Evolutionary conservation across 2,797 vertebrate genomes (phyloP).

Genomic region (Austrolebias charrua): DNA sequence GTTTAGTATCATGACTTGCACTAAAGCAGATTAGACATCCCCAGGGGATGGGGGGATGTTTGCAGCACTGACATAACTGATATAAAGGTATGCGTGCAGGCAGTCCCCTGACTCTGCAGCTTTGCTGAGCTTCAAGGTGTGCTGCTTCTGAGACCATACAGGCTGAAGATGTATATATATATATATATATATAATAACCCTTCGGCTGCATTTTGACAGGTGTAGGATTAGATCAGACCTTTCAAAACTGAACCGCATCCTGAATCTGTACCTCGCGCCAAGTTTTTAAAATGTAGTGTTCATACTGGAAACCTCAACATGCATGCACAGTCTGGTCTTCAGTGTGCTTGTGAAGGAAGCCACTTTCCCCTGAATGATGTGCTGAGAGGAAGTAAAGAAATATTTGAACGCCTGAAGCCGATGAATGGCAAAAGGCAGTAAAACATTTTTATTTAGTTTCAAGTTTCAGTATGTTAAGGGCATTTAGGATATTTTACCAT

Average conservation of each 20-base stretch:
- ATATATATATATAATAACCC: background rate
- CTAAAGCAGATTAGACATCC: background rate
- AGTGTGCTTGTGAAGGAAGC: too few relatives aligned
- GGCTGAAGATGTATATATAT: background rate
- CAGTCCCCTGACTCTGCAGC: background rate
- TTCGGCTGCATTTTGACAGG: background rate
- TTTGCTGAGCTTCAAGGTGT: background rate
- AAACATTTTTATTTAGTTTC: background rate
- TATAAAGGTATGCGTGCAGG: background rate
- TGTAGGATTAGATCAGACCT: background rate
- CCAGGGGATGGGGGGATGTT: background rate
- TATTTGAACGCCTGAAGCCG: too few relatives aligned
- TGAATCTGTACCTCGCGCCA: background rate
- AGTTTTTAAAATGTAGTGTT: background rate
- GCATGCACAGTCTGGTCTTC: background rate
- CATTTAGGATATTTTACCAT: too few relatives aligned
- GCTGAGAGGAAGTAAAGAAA: too few relatives aligned
- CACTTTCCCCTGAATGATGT: too few relatives aligned
- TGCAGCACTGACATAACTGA: conserved; percentile 6
- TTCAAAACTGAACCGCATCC: background rate
- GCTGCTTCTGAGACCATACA: too few relatives aligned
- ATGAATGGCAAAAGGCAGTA: too few relatives aligned
- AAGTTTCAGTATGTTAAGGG: too few relatives aligned
- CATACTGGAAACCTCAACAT: background rate
- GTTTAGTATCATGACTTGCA: background rate